phyloP scores from a whole-genome alignment of 35 echinoderm and acorn worm species.

The Hemicentrotus pulcherrimus region DNA sequence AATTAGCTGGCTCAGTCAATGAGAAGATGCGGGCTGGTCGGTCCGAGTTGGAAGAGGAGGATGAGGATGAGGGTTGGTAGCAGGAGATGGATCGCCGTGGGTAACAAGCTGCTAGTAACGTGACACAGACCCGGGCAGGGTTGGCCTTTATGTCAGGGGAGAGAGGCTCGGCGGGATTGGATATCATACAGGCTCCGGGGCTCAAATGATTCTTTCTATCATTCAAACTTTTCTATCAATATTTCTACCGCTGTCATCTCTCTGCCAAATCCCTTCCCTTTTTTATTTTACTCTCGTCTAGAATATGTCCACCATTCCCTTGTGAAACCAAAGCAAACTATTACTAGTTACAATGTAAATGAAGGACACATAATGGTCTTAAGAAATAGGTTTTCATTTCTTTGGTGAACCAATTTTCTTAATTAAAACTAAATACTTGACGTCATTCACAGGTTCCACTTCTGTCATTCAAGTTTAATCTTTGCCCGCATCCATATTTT shows the following conservation, averaged over 20 bases:
- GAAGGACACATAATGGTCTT: neutral
- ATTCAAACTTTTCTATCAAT: constrained; percentile 27
- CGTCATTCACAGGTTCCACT: neutral
- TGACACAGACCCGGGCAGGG: constrained; percentile 40
- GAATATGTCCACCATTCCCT: neutral
- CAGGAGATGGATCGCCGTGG: constrained; percentile 19
- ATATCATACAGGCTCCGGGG: constrained; percentile 48
- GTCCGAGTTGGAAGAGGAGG: neutral
- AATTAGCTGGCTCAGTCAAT: neutral
- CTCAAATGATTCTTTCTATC: constrained; percentile 41
- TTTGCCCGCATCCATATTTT: too few relatives aligned
- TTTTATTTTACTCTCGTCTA: constrained; percentile 32
- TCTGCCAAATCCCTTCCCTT: constrained; percentile 1
- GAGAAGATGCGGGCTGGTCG: neutral
- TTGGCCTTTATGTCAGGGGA: constrained; percentile 47
- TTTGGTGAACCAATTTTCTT: neutral
- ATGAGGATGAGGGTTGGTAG: neutral
- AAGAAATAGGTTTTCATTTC: neutral
- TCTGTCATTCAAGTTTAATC: constrained; percentile 7
- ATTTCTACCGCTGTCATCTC: constrained; percentile 25
- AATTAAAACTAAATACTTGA: too few relatives aligned
- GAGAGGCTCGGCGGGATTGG: constrained; percentile 15
- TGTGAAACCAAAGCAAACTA: neutral
- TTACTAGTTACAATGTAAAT: neutral
- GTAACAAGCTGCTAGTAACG: constrained; percentile 53